These are phyloP conservation scores for Ptilorrhoa leucosticta DNA, from an alignment of 2,113 vertebrate genomes.

Conservation along the genomic window DNA sequence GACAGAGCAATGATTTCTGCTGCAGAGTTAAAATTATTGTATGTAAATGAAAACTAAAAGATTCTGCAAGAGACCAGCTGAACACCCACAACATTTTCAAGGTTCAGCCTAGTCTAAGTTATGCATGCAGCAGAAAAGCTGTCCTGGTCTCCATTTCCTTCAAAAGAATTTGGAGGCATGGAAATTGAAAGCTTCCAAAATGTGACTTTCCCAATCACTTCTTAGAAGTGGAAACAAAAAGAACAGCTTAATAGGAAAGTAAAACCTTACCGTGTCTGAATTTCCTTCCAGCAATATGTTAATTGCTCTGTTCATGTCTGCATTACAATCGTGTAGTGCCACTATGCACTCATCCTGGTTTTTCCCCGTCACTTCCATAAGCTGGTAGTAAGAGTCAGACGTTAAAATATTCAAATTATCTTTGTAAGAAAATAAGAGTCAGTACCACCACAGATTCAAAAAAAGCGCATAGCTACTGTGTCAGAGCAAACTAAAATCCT, in stretches of 20 bases:
- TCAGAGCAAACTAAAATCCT: background rate
- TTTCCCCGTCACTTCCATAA: slow-evolving; percentile 95
- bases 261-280: slow-evolving; percentile 8
- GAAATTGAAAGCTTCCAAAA: background rate
- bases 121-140: background rate
- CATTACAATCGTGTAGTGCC: background rate
- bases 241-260: background rate
- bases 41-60: background rate
- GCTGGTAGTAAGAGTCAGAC: slow-evolving; percentile 70
- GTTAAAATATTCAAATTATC: background rate
- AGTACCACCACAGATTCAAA: background rate
- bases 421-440: background rate
- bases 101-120: background rate
- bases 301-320: slow-evolving; percentile 90
- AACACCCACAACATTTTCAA: background rate
- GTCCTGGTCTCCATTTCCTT: background rate
- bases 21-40: background rate
- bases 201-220: background rate
- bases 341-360: slow-evolving; percentile 70
- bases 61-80: background rate
- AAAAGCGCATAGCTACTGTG: background rate
- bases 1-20: background rate
- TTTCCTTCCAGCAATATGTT: slow-evolving; percentile 60
- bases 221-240: background rate
- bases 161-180: background rate